A percentile compares a stretch with the other conserved stretches of the same genome.
phyloP scores from a whole-genome alignment of 2,888 invertebrate genomes.

The Creontiades dilutus region DNA sequence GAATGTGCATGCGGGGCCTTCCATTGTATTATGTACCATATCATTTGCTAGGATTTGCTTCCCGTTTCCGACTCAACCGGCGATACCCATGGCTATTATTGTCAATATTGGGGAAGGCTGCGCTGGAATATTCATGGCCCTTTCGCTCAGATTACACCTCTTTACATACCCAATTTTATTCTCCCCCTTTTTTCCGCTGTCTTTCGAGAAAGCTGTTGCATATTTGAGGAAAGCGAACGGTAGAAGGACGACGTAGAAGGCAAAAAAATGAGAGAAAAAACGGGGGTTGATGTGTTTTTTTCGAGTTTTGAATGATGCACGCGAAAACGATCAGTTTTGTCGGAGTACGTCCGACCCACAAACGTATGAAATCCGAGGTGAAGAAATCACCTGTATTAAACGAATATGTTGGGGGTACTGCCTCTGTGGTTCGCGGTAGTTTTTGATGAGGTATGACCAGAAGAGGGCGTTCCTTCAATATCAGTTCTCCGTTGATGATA shows the following conservation, averaged over 20 bases:
- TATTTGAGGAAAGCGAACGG: neutral
- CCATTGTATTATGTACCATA: neutral
- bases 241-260: neutral
- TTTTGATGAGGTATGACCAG: no score
- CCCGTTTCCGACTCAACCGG: neutral
- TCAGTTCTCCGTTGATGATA: no score
- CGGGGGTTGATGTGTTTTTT: neutral
- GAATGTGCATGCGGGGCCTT: neutral
- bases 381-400: neutral
- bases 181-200: neutral
- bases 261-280: no score
- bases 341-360: neutral
- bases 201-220: neutral
- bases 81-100: neutral
- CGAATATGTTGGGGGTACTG: neutral
- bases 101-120: slow-evolving; percentile 9
- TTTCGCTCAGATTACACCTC: neutral
- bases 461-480: no score
- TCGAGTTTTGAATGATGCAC: slow-evolving; percentile 19
- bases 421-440: no score
- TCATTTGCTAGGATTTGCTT: slow-evolving; percentile 5
- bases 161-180: slow-evolving; percentile 10
- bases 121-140: slow-evolving; percentile 8
- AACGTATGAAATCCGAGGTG: neutral
- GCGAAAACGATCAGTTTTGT: slow-evolving; percentile 17